These are phyloP conservation scores for Oscheius myriophilus DNA, from an alignment of 2,888 invertebrate species.

Conservation along the genomic window DNA sequence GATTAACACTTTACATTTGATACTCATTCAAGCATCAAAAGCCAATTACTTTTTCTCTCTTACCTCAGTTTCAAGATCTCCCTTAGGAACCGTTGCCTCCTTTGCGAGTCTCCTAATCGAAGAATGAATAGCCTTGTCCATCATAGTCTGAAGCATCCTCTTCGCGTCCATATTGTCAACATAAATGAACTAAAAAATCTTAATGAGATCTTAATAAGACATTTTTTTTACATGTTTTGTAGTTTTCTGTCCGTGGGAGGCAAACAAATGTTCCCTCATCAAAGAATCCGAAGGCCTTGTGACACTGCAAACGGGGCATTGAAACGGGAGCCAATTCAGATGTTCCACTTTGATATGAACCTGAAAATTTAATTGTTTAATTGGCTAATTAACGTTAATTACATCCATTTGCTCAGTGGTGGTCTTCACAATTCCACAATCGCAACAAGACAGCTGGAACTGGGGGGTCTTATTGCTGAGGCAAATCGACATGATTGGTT, in stretches of 20 bases:
- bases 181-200: constrained; percentile 62
- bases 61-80: too few species aligned
- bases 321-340: constrained; percentile 69
- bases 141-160: constrained; percentile 59
- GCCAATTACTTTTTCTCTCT: too few species aligned
- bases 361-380: neutral
- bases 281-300: constrained; percentile 65
- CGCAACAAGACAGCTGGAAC: constrained; percentile 63
- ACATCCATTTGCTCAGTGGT: constrained; percentile 65
- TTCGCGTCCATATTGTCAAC: constrained; percentile 68
- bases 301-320: constrained; percentile 64
- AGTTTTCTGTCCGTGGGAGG: constrained; percentile 61
- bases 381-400: too few species aligned
- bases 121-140: constrained; percentile 58
- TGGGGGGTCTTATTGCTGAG: constrained; percentile 51
- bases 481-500: neutral
- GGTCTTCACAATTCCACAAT: constrained; percentile 62
- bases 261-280: constrained; percentile 68
- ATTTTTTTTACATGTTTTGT: constrained; percentile 46
- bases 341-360: constrained; percentile 65
- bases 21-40: too few species aligned
- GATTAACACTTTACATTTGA: too few species aligned
- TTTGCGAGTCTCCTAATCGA: neutral
- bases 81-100: too few species aligned
- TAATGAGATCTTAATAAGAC: neutral